phyloP scores from a whole-genome alignment of 1,140 invertebrate species.

The Ectropis grisescens region DNA sequence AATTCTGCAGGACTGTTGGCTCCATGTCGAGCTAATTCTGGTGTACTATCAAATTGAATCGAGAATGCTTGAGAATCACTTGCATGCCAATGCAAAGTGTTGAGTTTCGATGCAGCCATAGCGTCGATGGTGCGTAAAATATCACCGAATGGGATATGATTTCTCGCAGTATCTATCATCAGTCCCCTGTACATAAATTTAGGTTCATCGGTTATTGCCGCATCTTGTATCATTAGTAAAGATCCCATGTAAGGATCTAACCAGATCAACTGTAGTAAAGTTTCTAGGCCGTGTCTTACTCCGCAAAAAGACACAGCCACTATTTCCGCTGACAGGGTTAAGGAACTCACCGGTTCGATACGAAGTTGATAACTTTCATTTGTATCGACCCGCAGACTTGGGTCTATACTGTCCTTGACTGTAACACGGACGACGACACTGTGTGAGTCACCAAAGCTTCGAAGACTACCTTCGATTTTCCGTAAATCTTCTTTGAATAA shows the following conservation, averaged over 20 bases:
- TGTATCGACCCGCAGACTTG: conserved; percentile 73
- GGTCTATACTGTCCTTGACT: conserved; percentile 54
- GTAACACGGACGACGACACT: conserved; percentile 58
- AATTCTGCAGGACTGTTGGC: conserved; percentile 76
- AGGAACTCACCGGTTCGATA: conserved; percentile 41
- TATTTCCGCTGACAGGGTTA: conserved; percentile 72
- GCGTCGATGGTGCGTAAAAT: conserved; percentile 79
- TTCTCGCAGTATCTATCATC: conserved; percentile 81
- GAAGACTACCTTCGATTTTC: conserved; percentile 14
- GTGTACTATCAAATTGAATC: conserved; percentile 74
- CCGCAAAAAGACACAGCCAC: conserved; percentile 79
- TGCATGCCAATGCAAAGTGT: conserved; percentile 87
- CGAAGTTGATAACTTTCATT: conserved; percentile 80
- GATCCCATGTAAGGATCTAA: conserved; percentile 72
- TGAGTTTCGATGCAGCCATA: conserved; percentile 83
- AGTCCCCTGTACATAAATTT: conserved; percentile 77
- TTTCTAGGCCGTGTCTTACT: conserved; percentile 82
- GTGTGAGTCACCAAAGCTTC: conserved; percentile 19
- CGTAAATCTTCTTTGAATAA: conserved; percentile 24
- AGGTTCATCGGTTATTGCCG: conserved; percentile 70
- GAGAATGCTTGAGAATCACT: conserved; percentile 87
- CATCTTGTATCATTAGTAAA: conserved; percentile 71
- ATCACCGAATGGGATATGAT: conserved; percentile 77
- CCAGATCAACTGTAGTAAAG: conserved; percentile 83
- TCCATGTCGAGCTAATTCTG: conserved; percentile 77